Base-by-base conservation (phyloP, 2,888 invertebrate species). In the Ormyrus rosae region DNA sequence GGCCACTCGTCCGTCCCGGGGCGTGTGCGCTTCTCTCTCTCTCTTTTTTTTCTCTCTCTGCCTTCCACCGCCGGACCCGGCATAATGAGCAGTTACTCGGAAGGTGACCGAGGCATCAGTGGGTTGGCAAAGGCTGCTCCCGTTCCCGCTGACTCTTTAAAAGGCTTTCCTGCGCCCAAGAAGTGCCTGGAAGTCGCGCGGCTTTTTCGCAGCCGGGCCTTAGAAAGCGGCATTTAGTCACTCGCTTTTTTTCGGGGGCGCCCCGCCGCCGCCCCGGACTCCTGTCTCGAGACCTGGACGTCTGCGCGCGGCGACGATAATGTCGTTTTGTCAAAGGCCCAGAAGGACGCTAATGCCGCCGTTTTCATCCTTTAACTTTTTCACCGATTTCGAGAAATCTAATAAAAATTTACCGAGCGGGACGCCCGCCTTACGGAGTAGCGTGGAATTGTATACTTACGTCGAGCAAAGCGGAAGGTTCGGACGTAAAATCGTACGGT, bases 61-160 rank as follows among this genome's bases (percentile, higher is more conserved):
- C 34, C 45, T 68, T 34, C 55, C 7, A 6, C 34, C 2, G 19
- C 53, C 53, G n/a, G 19, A 50, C 45, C 6, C 45, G 1, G 34
- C 48, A 61, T 19, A 61, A 69, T 55, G 48, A 55, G 8, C 55
- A 67, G 9, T 78, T 78, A 78, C 78, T 72, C 61, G 67, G 78
- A 78, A 78, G 48, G 19, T 58, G 53, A 60, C 65, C 63, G 46
- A 71, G 19, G 19, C 19, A 34, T 34, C 34, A 11, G 55, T 11
- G 53, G 34, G 34, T 10, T 13, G 56, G 13, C 9, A n/a, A 51
- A 53, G 45, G 60, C 61, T 63, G 63, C 64, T 56, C 7, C 34
- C 34, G 8, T 56, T 48, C 64, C 51, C 6, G 56, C 6, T 10
- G 63, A 19, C 34, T 34, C 4, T 34, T 64, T 13, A 8, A 45